phyloP scores from a whole-genome alignment of 2,797 vertebrate species.

The Picus viridis region DNA sequence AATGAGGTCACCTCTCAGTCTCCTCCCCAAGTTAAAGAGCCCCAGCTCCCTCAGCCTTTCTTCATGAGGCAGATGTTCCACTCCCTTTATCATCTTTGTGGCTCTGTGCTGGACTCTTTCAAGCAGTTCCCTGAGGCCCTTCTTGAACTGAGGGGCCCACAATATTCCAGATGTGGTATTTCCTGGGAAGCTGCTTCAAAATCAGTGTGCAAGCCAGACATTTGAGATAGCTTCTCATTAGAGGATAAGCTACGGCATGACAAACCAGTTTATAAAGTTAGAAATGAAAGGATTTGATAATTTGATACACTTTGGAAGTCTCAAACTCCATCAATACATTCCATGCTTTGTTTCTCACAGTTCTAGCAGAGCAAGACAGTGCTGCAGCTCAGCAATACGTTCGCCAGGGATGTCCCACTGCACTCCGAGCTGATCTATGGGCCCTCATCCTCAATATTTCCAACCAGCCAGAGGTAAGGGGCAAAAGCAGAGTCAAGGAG shows the following conservation, averaged over 20 bases:
- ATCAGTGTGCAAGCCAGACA: not conserved
- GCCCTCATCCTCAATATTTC: constrained; percentile 92
- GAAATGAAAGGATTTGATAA: not conserved
- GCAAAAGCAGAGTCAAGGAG: not conserved
- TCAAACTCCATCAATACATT: not conserved
- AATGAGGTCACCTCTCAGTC: too few relatives aligned
- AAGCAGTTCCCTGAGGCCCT: too few relatives aligned
- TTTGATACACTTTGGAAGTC: not conserved
- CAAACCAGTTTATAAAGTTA: not conserved
- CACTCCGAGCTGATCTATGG: constrained; percentile 92
- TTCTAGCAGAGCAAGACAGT: constrained; percentile 90
- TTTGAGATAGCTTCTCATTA: not conserved
- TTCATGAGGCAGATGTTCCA: too few relatives aligned
- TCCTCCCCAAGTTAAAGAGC: too few relatives aligned
- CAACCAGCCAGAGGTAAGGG: constrained; percentile 91
- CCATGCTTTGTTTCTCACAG: constrained; percentile 72
- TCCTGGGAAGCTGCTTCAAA: not conserved
- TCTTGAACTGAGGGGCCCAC: too few relatives aligned
- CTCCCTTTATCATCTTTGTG: too few relatives aligned
- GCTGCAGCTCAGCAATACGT: constrained; percentile 95
- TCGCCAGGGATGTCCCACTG: constrained; percentile 93
- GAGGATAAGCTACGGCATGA: not conserved
- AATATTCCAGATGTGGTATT: too few relatives aligned
- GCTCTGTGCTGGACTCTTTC: too few relatives aligned
- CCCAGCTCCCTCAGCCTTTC: too few relatives aligned